Evolutionary conservation across 2,888 invertebrate species (phyloP).

Genomic region (Leptinotarsa rubiginosa): DNA sequence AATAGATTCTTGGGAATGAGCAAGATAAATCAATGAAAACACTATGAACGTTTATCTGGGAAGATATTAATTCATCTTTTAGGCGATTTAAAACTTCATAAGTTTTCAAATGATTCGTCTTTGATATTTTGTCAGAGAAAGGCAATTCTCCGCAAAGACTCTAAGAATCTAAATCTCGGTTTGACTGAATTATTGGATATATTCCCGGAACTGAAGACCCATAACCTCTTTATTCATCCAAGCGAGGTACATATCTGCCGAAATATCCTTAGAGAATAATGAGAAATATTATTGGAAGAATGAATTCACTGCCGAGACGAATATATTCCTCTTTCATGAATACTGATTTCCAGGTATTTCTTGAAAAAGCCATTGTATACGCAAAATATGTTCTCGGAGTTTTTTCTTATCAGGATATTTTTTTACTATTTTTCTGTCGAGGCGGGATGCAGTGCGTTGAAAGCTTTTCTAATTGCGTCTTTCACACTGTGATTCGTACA

Average conservation of each 20-base stretch:
- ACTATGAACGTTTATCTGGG: too few species aligned
- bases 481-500: background rate
- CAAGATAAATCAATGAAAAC: too few species aligned
- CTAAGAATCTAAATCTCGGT: background rate
- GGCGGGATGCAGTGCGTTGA: background rate
- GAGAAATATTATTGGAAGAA: background rate
- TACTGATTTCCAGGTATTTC: background rate
- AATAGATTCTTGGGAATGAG: too few species aligned
- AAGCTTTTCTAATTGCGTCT: background rate
- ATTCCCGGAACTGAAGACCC: background rate
- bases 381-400: background rate
- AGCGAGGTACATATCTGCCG: background rate
- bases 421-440: background rate
- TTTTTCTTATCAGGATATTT: background rate
- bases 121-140: background rate
- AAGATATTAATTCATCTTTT: too few species aligned
- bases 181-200: background rate
- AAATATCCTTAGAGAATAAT: background rate
- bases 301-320: background rate
- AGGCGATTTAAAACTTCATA: background rate
- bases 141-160: background rate
- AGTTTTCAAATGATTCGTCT: background rate
- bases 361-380: background rate
- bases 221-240: background rate
- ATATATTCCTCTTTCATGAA: background rate